Conservation (phyloP, 2,888 invertebrate genomes). For the Trichopria drosophilae region DNA sequence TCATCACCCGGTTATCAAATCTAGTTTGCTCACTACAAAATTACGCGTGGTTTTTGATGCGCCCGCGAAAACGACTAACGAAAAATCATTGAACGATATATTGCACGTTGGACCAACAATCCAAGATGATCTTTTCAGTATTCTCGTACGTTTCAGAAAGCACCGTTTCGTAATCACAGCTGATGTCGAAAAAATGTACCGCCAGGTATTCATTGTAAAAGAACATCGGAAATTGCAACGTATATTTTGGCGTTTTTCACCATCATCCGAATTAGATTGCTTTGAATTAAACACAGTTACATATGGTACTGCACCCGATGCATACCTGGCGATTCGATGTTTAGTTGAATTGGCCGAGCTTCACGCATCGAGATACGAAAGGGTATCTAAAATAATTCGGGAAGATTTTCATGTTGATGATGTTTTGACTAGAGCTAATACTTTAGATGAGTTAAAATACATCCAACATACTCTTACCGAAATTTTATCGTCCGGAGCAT, state of each 20-base stretch:
- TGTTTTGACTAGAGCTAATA: too few species aligned
- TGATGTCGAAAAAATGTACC: too few species aligned
- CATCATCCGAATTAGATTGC: background rate
- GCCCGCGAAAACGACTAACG: slow-evolving; percentile 31
- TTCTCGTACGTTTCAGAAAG: slow-evolving; percentile 32
- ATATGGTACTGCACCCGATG: background rate
- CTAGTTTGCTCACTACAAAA: slow-evolving; percentile 35
- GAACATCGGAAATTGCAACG: slow-evolving; percentile 31
- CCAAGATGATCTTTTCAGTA: slow-evolving; percentile 27
- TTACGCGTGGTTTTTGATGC: slow-evolving; percentile 43
- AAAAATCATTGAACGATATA: slow-evolving; percentile 35
- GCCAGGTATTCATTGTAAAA: slow-evolving; percentile 10
- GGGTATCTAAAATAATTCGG: too few species aligned
- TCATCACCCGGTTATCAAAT: slow-evolving; percentile 38
- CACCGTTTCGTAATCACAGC: too few species aligned
- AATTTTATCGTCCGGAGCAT: too few species aligned
- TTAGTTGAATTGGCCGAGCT: background rate
- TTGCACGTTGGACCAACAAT: slow-evolving; percentile 33
- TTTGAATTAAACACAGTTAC: slow-evolving; percentile 8
- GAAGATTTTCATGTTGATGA: too few species aligned
- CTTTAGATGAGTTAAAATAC: too few species aligned
- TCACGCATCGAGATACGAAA: too few species aligned
- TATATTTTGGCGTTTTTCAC: slow-evolving; percentile 38
- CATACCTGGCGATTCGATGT: background rate
- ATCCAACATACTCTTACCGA: too few species aligned